Percentiles rank a stretch among this genome's conserved stretches.
phyloP scores from a whole-genome alignment of 53 echinoderm and acorn worm genomes.

The Paracentrotus lividus region DNA sequence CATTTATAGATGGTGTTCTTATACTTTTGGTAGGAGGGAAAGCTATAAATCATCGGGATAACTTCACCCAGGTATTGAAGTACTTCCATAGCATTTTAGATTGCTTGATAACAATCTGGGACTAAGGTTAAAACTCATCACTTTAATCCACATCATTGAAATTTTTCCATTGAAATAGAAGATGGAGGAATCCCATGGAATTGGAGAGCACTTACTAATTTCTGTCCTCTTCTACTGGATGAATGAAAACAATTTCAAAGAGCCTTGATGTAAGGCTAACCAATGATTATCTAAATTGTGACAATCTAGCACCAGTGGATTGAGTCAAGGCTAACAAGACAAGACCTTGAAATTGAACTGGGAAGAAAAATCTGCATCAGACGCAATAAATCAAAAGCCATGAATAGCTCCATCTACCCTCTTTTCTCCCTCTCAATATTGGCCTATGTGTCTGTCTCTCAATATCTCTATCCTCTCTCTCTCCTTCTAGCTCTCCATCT shows the following conservation, averaged over 20 bases:
- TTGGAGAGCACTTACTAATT: no score
- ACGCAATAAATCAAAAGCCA: conserved; percentile 48
- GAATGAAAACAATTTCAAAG: not conserved
- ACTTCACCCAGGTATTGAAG: not conserved
- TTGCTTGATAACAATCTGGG: not conserved
- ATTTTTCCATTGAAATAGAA: no score
- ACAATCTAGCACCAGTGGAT: not conserved
- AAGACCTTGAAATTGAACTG: conserved; percentile 36
- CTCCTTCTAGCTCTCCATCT: not conserved
- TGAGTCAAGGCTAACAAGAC: not conserved
- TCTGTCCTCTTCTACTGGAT: not conserved
- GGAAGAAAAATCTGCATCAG: conserved; percentile 46
- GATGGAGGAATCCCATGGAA: no score
- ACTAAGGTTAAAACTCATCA: not conserved
- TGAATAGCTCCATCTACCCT: conserved; percentile 26
- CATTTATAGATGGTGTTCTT: not conserved
- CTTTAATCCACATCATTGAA: no score
- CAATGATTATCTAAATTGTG: conserved; percentile 14
- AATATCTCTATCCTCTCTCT: not conserved
- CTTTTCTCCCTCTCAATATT: not conserved
- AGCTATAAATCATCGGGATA: not conserved
- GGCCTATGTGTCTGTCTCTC: not conserved
- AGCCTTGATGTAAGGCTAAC: not conserved
- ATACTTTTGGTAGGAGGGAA: not conserved
- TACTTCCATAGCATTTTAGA: not conserved